Conservation (phyloP, 35 echinoderm and acorn worm species). For the Ophiothrix spiculata region DNA sequence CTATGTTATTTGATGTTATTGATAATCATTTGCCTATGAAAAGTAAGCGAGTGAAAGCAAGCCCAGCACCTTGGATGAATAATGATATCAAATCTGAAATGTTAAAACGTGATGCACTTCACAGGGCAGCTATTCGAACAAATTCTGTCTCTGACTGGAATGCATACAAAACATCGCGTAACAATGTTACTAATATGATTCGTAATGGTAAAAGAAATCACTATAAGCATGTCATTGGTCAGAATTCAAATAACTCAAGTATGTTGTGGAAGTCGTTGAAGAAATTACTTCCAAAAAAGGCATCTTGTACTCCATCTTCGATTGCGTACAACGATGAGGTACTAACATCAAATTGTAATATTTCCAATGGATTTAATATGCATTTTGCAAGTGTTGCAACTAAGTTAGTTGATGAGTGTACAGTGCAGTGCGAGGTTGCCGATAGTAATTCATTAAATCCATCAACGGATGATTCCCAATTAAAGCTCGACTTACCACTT, state of each 20-base stretch:
- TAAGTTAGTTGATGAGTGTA: not conserved
- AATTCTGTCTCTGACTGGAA: not conserved
- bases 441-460: too few relatives aligned
- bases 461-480: too few relatives aligned
- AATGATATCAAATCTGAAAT: not conserved
- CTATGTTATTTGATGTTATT: not conserved
- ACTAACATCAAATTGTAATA: not conserved
- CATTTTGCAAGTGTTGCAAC: not conserved
- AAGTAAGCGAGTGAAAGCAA: not conserved
- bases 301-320: not conserved
- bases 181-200: not conserved
- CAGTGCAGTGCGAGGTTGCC: too few relatives aligned
- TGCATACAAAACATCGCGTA: not conserved
- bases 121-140: not conserved
- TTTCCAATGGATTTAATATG: not conserved
- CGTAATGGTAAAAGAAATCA: not conserved
- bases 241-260: not conserved
- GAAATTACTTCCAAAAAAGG: not conserved
- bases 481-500: too few relatives aligned
- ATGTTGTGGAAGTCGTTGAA: not conserved
- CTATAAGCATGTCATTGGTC: not conserved
- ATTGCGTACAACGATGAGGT: not conserved
- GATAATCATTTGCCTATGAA: not conserved
- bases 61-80: too few relatives aligned
- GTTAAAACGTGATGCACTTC: not conserved